Base-by-base conservation (phyloP, 2,888 invertebrate genomes). In the Epinotia nisella region DNA sequence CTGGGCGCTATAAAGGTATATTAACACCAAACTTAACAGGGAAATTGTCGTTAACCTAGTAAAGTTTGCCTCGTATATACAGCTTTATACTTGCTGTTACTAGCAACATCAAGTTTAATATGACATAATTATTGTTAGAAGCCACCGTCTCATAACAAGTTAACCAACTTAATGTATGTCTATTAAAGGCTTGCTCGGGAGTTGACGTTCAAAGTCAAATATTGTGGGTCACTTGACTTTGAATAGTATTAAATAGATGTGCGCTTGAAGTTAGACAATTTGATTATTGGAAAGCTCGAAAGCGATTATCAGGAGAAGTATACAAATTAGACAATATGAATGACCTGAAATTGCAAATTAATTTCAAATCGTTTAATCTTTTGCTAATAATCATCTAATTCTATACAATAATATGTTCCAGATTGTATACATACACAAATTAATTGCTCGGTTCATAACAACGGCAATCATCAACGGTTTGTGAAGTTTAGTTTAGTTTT, bases 41-140 rank as follows among this genome's bases (percentile, higher is more conserved):
- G 72, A 72, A 72, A 62, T 66, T 35, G 55, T 51, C 68, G 68
- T 72, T 72, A 72, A 72, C 72, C 72, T 68, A 72, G 72, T 67
- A 56, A 67, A 66, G 55, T 60, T 60, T 65, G 51, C 64, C 29
- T 53, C 17, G 29, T 29, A 17, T 19, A 41, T 56, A 56, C 24
- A 39, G 55, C 24, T 19, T 53, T 53, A 51, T 64, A 56, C 19
- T 21, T 19, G 39, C 53, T 35, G 55, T 65, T 39, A 39, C 51
- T 29, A 51, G 51, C 39, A 5, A 24, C 41, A 66, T 66, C 35
- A 21, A 66, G 66, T 66, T 62, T 72, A 68, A 62, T 67, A 62
- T 62, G 61, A 56, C 61, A 72, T 72, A 72, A 72, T 61, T 19
- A 13, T 39, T 45, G 17, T 21, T 35, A 35, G 35, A 51, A 35